Conservation (phyloP, 1,140 invertebrate species). For the Panulirus ornatus region DNA sequence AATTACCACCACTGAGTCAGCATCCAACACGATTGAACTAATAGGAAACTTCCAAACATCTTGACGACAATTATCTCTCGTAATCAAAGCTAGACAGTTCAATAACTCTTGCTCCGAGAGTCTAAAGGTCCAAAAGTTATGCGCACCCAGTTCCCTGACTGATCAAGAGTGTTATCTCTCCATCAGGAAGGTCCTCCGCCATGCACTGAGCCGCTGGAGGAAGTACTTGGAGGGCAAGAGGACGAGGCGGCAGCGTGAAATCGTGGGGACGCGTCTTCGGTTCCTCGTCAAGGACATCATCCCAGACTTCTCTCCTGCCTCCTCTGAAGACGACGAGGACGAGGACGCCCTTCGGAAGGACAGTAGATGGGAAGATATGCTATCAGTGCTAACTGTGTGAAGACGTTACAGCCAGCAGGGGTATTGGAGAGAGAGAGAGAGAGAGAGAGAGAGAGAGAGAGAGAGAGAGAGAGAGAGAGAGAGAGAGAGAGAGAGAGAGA, state of each 20-base stretch:
- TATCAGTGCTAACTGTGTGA: background rate
- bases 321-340: constrained; percentile 18
- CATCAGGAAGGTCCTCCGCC: constrained; percentile 30
- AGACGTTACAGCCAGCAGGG: too few species aligned
- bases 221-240: constrained; percentile 8
- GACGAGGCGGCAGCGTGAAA: constrained; percentile 13
- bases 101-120: too few species aligned
- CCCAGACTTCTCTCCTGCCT: constrained; percentile 58
- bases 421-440: too few species aligned
- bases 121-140: too few species aligned
- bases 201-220: constrained; percentile 20
- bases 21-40: too few species aligned
- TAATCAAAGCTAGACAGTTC: too few species aligned
- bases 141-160: background rate
- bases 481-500: too few species aligned
- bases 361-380: background rate
- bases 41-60: too few species aligned
- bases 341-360: background rate
- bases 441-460: too few species aligned
- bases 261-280: constrained; percentile 20
- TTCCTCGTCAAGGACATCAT: constrained; percentile 54
- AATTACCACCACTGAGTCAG: too few species aligned
- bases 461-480: too few species aligned
- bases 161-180: background rate
- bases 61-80: too few species aligned